phyloP scores from a whole-genome alignment of 2,797 vertebrate species.

The Syngnathus rostellatus region DNA sequence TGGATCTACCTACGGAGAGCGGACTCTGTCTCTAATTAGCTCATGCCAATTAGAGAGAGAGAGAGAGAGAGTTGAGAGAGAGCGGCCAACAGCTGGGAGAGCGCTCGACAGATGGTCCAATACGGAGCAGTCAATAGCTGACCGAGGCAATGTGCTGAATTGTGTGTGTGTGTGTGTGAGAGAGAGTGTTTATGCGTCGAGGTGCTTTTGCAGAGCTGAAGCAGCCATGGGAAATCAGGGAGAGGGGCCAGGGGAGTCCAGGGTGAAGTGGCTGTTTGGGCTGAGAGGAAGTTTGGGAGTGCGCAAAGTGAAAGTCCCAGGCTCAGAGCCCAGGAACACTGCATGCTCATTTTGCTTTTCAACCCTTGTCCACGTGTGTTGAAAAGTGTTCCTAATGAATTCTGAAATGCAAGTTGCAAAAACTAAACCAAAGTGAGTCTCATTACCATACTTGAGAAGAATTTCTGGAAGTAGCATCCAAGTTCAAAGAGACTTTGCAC shows the following conservation, averaged over 20 bases:
- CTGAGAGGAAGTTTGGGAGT: constrained; percentile 43
- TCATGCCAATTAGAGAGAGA: constrained; percentile 41
- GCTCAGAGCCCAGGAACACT: constrained; percentile 23
- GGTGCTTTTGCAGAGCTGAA: constrained; percentile 34
- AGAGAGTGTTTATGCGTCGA: constrained; percentile 14
- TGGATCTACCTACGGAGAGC: constrained; percentile 36
- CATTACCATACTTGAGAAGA: neutral
- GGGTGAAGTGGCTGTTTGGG: constrained; percentile 57
- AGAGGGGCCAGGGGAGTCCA: constrained; percentile 55
- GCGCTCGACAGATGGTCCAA: constrained; percentile 62
- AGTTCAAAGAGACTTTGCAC: neutral
- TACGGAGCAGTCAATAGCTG: constrained; percentile 30
- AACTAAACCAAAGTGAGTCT: neutral
- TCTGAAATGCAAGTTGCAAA: neutral
- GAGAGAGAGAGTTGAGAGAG: neutral
- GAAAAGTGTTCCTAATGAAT: neutral
- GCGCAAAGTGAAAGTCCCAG: constrained; percentile 48
- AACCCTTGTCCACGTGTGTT: neutral
- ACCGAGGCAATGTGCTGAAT: constrained; percentile 40
- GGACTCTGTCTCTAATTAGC: constrained; percentile 53
- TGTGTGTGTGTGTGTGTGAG: constrained; percentile 2
- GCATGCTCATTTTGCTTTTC: neutral
- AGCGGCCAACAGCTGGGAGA: constrained; percentile 29
- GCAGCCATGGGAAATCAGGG: constrained; percentile 39
- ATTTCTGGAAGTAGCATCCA: neutral